Evolutionary conservation across 2,113 vertebrate genomes (phyloP).

Genomic region (Petrocephalus zakoni): DNA sequence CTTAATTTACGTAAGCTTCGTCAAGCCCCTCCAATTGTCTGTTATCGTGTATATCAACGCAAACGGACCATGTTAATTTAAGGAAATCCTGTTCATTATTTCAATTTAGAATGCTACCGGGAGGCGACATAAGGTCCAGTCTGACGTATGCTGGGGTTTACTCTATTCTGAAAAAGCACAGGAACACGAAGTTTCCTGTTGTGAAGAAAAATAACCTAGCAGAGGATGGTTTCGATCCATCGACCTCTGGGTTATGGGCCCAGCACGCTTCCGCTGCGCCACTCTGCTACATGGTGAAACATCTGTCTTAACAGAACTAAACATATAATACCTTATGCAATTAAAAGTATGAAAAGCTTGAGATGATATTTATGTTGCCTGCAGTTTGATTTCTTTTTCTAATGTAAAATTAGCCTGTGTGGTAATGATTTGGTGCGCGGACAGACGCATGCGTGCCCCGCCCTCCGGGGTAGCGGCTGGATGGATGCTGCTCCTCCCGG

Average conservation of each 20-base stretch:
- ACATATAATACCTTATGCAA: background rate
- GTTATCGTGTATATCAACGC: too few relatives aligned
- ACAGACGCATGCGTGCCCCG: background rate
- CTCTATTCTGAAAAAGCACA: too few relatives aligned
- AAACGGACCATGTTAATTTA: too few relatives aligned
- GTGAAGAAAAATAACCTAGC: background rate
- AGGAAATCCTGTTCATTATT: too few relatives aligned
- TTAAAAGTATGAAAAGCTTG: too few relatives aligned
- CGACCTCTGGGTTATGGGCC: slow-evolving; percentile 76
- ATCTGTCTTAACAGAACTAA: too few relatives aligned
- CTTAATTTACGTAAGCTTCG: too few relatives aligned
- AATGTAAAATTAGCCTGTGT: background rate
- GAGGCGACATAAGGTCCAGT: too few relatives aligned
- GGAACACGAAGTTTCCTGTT: background rate
- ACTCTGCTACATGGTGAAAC: slow-evolving; percentile 51
- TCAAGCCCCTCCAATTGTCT: too few relatives aligned
- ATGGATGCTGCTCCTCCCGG: background rate
- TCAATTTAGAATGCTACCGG: too few relatives aligned
- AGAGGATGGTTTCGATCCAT: slow-evolving; percentile 49
- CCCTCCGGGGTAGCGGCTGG: background rate
- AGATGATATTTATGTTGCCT: background rate
- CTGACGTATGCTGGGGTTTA: too few relatives aligned
- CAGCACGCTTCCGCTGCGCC: slow-evolving; percentile 75
- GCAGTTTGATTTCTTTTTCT: background rate
- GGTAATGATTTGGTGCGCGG: background rate